Evolutionary conservation across 2,113 vertebrate species (phyloP).

Genomic region (Panthera leo): DNA sequence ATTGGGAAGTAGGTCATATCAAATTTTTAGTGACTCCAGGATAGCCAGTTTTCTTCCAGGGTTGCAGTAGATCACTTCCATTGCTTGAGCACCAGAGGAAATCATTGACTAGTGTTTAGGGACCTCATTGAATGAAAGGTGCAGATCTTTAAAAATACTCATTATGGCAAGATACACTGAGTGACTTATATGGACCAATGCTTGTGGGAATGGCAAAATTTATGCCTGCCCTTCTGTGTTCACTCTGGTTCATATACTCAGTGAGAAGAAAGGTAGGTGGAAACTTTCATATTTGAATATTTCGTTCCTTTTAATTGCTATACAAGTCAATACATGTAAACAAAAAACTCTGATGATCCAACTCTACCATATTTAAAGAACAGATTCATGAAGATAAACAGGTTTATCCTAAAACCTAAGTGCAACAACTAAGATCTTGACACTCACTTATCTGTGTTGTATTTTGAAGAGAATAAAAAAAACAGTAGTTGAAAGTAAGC

Average conservation of each 20-base stretch:
- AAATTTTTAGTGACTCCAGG: not conserved
- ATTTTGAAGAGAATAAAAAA: not conserved
- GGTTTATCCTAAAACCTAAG: slow-evolving; percentile 13
- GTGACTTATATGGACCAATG: not conserved
- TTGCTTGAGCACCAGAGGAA: not conserved
- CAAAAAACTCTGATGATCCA: not conserved
- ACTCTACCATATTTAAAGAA: not conserved
- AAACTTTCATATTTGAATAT: not conserved
- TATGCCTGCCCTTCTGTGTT: not conserved
- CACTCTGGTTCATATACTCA: not conserved
- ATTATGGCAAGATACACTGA: not conserved
- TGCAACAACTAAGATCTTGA: not conserved
- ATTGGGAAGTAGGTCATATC: not conserved
- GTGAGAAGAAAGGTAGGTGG: not conserved
- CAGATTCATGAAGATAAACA: not conserved
- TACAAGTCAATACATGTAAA: not conserved
- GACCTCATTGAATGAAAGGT: not conserved
- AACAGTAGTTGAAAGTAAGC: not conserved
- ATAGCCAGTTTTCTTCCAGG: not conserved
- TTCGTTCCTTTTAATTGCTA: not conserved
- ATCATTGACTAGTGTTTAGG: not conserved
- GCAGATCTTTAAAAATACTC: not conserved
- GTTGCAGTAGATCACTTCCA: not conserved
- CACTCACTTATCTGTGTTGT: not conserved
- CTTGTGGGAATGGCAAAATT: not conserved